Evolutionary conservation across 1,140 invertebrate species (phyloP).

Genomic region (Psix sp.): DNA sequence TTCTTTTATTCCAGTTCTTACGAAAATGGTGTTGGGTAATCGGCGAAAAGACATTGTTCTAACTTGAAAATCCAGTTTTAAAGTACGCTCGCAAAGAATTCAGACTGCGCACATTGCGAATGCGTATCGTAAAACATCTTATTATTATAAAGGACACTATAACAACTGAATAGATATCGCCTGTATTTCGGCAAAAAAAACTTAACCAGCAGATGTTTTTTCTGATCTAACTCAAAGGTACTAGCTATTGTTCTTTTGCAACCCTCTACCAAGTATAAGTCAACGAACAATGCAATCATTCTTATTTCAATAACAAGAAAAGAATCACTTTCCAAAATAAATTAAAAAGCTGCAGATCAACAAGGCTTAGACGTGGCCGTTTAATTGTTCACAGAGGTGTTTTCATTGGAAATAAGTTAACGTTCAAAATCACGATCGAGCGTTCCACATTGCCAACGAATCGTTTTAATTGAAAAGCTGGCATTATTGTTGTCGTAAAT

Average conservation of each 20-base stretch:
- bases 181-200: conserved; percentile 18
- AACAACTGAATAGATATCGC: conserved; percentile 33
- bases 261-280: conserved; percentile 45
- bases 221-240: conserved; percentile 45
- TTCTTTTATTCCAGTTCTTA: neutral
- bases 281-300: conserved; percentile 50
- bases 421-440: too few species aligned
- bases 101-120: conserved; percentile 5
- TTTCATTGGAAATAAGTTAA: neutral
- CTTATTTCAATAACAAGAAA: conserved; percentile 46
- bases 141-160: conserved; percentile 38
- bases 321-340: conserved; percentile 51
- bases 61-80: conserved; percentile 26
- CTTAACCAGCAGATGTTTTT: conserved; percentile 45
- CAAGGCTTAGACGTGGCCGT: conserved; percentile 2
- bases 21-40: neutral
- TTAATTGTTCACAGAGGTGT: neutral
- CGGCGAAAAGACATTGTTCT: conserved; percentile 13
- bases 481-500: neutral
- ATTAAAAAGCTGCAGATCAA: conserved; percentile 35
- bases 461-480: neutral
- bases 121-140: conserved; percentile 44
- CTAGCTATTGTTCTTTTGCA: conserved; percentile 49
- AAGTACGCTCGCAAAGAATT: conserved; percentile 14
- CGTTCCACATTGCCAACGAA: too few species aligned